Percentiles rank a stretch among this genome's conserved stretches.
Conservation (phyloP, 2,113 vertebrate species). For the Syrrhaptes paradoxus region DNA sequence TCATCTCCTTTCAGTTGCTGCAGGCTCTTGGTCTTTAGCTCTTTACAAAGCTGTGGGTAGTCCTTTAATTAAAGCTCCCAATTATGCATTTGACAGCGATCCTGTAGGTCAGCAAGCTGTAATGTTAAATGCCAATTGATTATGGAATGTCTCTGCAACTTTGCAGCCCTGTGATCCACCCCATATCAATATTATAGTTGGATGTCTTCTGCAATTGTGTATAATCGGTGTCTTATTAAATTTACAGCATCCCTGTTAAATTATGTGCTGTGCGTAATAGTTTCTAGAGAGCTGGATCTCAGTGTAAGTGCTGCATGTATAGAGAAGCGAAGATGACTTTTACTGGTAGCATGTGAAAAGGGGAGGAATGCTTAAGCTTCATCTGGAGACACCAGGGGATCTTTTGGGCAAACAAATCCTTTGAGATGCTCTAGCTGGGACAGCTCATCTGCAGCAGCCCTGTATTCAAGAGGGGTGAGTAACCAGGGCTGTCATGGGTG, state of each 20-base stretch:
- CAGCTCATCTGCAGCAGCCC: background rate
- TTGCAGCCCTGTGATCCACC: background rate
- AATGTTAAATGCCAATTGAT: conserved; percentile 8
- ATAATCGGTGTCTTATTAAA: background rate
- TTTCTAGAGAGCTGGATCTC: background rate
- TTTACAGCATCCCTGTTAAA: background rate
- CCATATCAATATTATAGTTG: background rate
- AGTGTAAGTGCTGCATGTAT: background rate
- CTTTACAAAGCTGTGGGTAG: background rate
- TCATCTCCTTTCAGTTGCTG: background rate
- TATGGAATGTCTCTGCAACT: background rate
- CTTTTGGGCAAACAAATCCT: background rate
- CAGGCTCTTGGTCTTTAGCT: background rate
- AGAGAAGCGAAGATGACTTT: background rate
- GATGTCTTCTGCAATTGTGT: background rate
- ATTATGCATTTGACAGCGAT: background rate
- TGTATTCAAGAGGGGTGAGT: background rate
- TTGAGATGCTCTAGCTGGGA: background rate
- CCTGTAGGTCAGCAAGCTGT: background rate
- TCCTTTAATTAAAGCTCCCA: background rate
- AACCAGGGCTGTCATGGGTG: background rate
- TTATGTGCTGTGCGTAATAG: background rate
- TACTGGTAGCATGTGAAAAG: background rate
- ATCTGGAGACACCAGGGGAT: background rate
- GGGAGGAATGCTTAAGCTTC: background rate